Evolutionary conservation across 2,888 invertebrate species (phyloP).

Genomic region (Chaetogeoica ovagalla): DNA sequence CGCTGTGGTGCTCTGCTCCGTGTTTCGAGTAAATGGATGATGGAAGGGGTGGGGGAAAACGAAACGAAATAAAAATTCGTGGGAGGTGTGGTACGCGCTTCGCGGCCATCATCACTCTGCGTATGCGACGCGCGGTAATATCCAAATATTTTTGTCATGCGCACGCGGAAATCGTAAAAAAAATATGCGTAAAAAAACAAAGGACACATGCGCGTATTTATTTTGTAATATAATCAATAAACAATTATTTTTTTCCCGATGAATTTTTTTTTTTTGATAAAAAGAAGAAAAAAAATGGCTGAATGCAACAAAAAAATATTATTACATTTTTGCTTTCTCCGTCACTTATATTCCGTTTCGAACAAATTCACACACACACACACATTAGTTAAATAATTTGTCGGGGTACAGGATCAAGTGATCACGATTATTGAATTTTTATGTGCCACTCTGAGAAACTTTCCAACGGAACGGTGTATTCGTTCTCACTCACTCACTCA

Average conservation of each 20-base stretch:
- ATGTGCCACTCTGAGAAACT: slow-evolving; percentile 13
- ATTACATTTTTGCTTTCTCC: not conserved
- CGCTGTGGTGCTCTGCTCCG: not conserved
- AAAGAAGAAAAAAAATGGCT: not conserved
- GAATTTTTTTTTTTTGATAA: slow-evolving; percentile 4
- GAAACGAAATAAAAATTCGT: slow-evolving; percentile 6
- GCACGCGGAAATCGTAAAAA: too few relatives aligned
- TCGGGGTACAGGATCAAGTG: not conserved
- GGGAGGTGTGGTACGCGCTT: not conserved
- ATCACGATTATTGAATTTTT: not conserved
- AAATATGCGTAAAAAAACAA: not conserved
- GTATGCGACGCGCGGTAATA: too few relatives aligned
- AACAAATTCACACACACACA: not conserved
- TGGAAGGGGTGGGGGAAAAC: not conserved
- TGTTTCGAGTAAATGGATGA: not conserved
- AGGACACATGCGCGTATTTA: not conserved
- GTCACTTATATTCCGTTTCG: too few relatives aligned
- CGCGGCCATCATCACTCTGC: too few relatives aligned
- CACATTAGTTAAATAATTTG: not conserved
- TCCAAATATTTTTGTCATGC: too few relatives aligned
- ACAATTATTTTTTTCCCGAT: not conserved
- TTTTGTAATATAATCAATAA: not conserved
- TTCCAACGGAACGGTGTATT: not conserved
- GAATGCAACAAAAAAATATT: not conserved
- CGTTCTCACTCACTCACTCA: not conserved